A percentile compares a stretch with the other conserved stretches of the same genome.
Evolutionary conservation across 2,888 invertebrate genomes (phyloP).

Genomic region (Tachina grossa): DNA sequence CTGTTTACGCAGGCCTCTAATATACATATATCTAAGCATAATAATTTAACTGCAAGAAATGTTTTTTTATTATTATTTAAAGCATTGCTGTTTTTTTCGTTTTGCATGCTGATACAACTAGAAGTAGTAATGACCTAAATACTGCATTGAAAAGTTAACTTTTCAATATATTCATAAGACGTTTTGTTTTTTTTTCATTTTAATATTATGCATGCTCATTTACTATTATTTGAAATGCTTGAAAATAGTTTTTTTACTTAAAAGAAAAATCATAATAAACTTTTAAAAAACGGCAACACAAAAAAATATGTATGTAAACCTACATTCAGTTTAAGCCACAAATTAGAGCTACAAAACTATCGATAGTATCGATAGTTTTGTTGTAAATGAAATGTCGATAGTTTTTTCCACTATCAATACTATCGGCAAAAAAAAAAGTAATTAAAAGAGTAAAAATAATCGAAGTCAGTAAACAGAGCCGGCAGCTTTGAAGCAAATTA

Average conservation of each 20-base stretch:
- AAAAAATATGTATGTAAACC: constrained; percentile 52
- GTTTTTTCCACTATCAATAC: no score
- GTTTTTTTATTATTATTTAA: constrained; percentile 7
- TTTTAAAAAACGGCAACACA: constrained; percentile 33
- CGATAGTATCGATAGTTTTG: no score
- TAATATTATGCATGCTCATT: not conserved
- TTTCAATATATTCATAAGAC: constrained; percentile 17
- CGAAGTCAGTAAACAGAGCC: no score
- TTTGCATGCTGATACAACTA: constrained; percentile 21
- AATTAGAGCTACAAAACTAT: no score
- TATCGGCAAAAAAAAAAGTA: no score
- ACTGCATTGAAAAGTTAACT: constrained; percentile 41
- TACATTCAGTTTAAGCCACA: constrained; percentile 3
- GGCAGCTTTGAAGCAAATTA: no score
- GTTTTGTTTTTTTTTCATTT: not conserved
- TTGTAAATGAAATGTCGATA: no score
- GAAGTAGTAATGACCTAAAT: constrained; percentile 67
- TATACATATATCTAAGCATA: constrained; percentile 16
- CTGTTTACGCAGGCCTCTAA: no score
- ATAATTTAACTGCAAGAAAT: constrained; percentile 36
- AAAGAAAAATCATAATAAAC: not conserved
- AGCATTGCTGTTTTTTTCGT: constrained; percentile 1
- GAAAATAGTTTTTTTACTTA: not conserved
- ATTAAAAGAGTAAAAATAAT: no score
- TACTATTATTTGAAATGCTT: not conserved